Evolutionary conservation across 2,113 vertebrate genomes (phyloP).

Genomic region (Climacteris rufus): DNA sequence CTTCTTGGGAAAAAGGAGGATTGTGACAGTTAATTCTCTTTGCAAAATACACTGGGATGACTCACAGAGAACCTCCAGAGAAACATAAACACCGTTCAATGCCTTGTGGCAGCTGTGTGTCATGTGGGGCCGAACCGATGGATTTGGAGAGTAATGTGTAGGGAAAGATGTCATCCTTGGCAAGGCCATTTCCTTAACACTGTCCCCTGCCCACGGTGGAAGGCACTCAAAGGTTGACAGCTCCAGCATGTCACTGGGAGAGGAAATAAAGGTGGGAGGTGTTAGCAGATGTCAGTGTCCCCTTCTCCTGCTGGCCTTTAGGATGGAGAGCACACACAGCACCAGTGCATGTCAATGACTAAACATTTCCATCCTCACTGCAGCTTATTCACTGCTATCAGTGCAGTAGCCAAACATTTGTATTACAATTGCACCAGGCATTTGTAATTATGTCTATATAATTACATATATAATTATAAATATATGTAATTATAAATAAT

Average conservation of each 20-base stretch:
- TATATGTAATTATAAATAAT: background rate
- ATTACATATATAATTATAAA: background rate
- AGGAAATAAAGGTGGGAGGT: background rate
- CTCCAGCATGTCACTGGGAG: background rate
- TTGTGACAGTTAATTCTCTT: background rate
- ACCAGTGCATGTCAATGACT: fast-evolving
- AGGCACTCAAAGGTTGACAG: background rate
- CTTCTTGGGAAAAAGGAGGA: background rate
- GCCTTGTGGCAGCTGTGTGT: background rate
- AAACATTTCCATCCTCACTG: background rate
- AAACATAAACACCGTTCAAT: fast-evolving
- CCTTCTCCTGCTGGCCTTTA: background rate
- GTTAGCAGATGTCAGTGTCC: background rate
- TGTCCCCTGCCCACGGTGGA: fast-evolving
- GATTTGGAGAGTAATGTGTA: fast-evolving
- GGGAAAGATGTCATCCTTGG: background rate
- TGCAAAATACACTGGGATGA: background rate
- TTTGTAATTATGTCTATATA: background rate
- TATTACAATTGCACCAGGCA: background rate
- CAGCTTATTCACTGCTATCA: fast-evolving
- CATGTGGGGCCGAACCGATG: background rate
- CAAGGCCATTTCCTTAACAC: background rate
- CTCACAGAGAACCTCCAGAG: background rate
- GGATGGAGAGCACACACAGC: background rate
- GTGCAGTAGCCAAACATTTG: background rate